Conservation (phyloP, 2,888 invertebrate genomes). For the Amphipyra berbera region DNA sequence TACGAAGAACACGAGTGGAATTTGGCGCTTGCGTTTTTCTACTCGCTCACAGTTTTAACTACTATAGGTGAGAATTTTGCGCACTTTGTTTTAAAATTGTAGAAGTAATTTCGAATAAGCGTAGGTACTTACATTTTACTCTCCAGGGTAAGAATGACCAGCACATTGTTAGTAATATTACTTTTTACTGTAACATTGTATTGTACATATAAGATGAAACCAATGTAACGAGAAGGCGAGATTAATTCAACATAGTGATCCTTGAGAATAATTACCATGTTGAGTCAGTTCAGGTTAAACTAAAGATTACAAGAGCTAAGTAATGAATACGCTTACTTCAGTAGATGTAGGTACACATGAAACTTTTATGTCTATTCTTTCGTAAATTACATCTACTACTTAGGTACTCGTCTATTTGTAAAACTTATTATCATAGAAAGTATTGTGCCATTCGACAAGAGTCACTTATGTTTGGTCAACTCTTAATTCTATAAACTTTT, state of each 20-base stretch:
- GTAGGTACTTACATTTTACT: not conserved
- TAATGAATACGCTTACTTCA: not conserved
- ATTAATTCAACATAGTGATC: not conserved
- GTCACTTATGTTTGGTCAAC: too few relatives aligned
- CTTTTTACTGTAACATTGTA: not conserved
- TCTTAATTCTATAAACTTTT: too few relatives aligned
- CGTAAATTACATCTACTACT: too few relatives aligned
- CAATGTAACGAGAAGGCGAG: not conserved
- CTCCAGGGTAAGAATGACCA: too few relatives aligned
- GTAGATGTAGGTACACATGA: too few relatives aligned
- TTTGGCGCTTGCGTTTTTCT: constrained; percentile 97
- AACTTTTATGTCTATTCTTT: too few relatives aligned
- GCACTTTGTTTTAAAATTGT: constrained; percentile 36
- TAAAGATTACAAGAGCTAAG: not conserved
- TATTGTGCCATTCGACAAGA: too few relatives aligned
- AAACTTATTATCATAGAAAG: too few relatives aligned
- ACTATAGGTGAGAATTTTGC: constrained; percentile 93
- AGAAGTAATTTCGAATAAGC: constrained; percentile 17
- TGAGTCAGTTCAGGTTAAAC: not conserved
- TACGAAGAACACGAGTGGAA: constrained; percentile 94
- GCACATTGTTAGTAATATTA: not conserved
- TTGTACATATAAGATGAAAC: not conserved
- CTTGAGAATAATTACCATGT: not conserved
- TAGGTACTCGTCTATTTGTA: too few relatives aligned
- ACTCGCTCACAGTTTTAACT: constrained; percentile 97